Evolutionary conservation across 2,113 vertebrate genomes (phyloP), one percentile per base, ranked within the genome.

Genomic region (Brienomyrus brachyistius): DNA sequence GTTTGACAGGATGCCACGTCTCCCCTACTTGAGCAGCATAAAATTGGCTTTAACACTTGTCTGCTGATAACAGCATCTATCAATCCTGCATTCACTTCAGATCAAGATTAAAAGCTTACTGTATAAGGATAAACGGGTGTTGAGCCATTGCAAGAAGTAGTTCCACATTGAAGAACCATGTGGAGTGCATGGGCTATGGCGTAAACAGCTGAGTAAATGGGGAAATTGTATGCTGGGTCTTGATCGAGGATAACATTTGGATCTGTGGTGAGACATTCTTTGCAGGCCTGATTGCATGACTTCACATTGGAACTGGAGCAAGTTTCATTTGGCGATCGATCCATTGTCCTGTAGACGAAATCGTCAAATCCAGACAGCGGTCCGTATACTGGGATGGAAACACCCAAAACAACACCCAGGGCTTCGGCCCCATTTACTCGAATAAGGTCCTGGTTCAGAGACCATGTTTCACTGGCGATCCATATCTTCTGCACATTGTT

Each of bases 121-220:
- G 96, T 95, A 93, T 96, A 94, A 15, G 96, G 97, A 17, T 95
- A 94, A 88, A 97, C 87, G 0, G 84, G 91, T 40, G 62, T 89
- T 27, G 87, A 92, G 21, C 86, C 90, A 4, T 90, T 91, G 92
- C 97, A 98, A 0, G 0, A 11, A 15, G 94, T 94, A 0, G 66
- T 90, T 86, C 91, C 74, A 1, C 98, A 98, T 47, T 94, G 93
- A 52, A 98, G 92, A 5, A 90, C n/a, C n/a, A 52, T 8, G 52
- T 92, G 90, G 31, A 93, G 91, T 13, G 93, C 91, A 70, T 92
- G 86, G 13, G 92, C 92, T 54, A 92, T 80, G 27, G 90, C 90
- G 84, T 91, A 90, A 1, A 93, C 88, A 21, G 91, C 89, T 21
- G 87, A 90, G 74, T 93, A 93, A 40, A 93, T 91, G 83, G 83